phyloP scores from a whole-genome alignment of 2,797 vertebrate genomes.

The Epinephelus malabaricus region DNA sequence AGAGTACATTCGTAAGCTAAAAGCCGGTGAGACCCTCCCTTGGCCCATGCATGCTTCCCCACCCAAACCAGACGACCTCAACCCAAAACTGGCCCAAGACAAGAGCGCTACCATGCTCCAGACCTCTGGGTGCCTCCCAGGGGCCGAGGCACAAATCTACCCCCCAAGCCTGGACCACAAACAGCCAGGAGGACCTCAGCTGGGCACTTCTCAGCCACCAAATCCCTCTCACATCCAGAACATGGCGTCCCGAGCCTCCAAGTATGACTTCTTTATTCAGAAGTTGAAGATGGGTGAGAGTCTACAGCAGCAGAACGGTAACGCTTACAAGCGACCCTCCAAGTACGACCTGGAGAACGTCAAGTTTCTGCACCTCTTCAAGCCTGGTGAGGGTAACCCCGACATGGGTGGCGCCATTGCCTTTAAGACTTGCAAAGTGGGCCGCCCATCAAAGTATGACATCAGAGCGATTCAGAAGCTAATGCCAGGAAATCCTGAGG shows the following conservation, averaged over 20 bases:
- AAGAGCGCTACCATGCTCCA: constrained; percentile 87
- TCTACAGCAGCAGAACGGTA: constrained; percentile 94
- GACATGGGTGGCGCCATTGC: constrained; percentile 99
- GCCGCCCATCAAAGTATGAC: constrained; percentile 98
- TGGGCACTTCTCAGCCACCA: constrained; percentile 81
- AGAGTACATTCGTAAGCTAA: constrained; percentile 98
- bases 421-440: constrained; percentile 98
- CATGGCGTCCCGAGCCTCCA: constrained; percentile 93
- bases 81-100: constrained; percentile 87
- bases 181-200: constrained; percentile 87
- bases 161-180: constrained; percentile 90
- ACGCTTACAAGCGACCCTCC: constrained; percentile 95
- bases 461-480: constrained; percentile 96
- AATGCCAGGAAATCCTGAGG: constrained; percentile 89
- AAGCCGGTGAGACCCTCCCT: constrained; percentile 94
- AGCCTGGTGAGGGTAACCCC: constrained; percentile 96
- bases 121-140: constrained; percentile 83
- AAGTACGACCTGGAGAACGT: constrained; percentile 99
- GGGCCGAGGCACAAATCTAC: constrained; percentile 86
- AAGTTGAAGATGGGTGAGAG: constrained; percentile 97
- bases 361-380: constrained; percentile 98
- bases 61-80: constrained; percentile 90
- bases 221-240: constrained; percentile 92
- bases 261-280: constrained; percentile 99
- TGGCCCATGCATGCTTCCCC: constrained; percentile 90